phyloP scores from a whole-genome alignment of 53 echinoderm and acorn worm genomes.

The Holothuria leucospilota region DNA sequence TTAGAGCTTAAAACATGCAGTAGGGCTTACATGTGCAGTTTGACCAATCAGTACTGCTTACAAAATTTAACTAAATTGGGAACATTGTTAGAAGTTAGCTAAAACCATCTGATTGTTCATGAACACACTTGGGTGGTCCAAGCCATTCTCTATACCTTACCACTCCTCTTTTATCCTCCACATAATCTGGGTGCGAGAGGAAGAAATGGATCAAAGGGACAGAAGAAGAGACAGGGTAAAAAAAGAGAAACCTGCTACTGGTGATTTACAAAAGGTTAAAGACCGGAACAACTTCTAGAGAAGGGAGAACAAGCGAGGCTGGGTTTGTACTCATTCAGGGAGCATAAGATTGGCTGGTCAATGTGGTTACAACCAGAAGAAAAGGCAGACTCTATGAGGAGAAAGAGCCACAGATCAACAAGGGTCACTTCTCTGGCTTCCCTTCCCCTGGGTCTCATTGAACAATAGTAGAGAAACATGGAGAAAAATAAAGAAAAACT shows the following conservation, averaged over 20 bases:
- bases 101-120: too few species aligned
- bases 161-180: neutral
- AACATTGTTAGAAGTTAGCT: too few species aligned
- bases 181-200: neutral
- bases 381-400: neutral
- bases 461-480: too few species aligned
- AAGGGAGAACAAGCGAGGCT: too few species aligned
- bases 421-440: neutral
- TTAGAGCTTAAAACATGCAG: too few species aligned
- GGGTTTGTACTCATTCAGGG: too few species aligned
- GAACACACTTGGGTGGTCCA: conserved; percentile 12
- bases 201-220: conserved; percentile 9
- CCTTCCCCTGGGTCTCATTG: neutral
- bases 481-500: too few species aligned
- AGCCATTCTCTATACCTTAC: neutral
- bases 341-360: too few species aligned
- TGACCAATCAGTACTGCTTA: too few species aligned
- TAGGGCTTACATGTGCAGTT: too few species aligned
- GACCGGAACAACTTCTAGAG: conserved; percentile 5
- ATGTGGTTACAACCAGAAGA: neutral
- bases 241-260: conserved; percentile 30
- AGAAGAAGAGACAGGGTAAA: neutral
- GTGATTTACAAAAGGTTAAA: conserved; percentile 30
- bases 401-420: neutral
- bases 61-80: too few species aligned